Evolutionary conservation across 2,888 invertebrate species (phyloP).

Genomic region (Reticulitermes lucifugus): DNA sequence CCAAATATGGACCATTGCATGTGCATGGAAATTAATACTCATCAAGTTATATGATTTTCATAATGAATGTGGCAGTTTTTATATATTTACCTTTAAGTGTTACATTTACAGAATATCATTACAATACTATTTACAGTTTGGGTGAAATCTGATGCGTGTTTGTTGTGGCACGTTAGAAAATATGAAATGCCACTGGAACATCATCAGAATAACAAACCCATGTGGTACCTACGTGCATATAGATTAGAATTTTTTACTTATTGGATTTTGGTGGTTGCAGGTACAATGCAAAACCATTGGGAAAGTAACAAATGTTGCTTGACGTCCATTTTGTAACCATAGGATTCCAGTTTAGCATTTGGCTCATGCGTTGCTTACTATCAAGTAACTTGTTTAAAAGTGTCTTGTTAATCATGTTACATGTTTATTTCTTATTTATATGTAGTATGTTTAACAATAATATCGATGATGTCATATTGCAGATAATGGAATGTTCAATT

Average conservation of each 20-base stretch:
- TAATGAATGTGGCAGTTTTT: conserved; percentile 16
- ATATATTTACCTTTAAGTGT: conserved; percentile 33
- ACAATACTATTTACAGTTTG: conserved; percentile 12
- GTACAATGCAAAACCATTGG: conserved; percentile 40
- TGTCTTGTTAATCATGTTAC: neutral
- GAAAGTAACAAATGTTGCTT: conserved; percentile 32
- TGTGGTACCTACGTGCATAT: conserved; percentile 25
- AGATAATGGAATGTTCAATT: neutral
- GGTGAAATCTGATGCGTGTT: conserved; percentile 6
- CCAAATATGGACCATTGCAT: conserved; percentile 35
- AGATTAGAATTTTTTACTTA: conserved; percentile 46
- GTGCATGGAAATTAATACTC: conserved; percentile 43
- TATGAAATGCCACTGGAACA: neutral
- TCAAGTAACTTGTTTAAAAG: conserved; percentile 11
- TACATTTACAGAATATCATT: conserved; percentile 13
- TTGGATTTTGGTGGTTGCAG: conserved; percentile 42
- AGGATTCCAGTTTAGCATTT: conserved; percentile 21
- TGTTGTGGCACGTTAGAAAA: neutral
- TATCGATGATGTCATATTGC: neutral
- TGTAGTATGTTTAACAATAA: neutral
- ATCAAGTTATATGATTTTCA: conserved; percentile 19
- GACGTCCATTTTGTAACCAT: conserved; percentile 48
- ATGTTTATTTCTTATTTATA: conserved; percentile 20
- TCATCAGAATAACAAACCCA: conserved; percentile 13
- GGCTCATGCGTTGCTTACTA: conserved; percentile 3